Conservation (phyloP, 2,888 invertebrate species). For the Cheilosia impressa region DNA sequence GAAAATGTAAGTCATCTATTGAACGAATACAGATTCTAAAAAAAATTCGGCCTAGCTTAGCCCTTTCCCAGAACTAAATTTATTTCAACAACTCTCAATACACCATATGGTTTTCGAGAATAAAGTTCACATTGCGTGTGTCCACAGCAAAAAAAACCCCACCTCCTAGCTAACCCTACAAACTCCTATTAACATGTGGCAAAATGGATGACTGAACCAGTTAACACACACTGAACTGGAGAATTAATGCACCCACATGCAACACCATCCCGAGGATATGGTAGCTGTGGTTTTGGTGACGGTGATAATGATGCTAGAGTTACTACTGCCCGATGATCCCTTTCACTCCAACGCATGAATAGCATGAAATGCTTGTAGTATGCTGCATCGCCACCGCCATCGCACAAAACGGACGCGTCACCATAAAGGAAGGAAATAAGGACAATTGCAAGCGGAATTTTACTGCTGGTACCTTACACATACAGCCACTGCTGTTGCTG, state of each 20-base stretch:
- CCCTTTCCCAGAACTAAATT: too few species aligned
- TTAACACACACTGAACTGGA: conserved; percentile 54
- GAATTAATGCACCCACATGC: conserved; percentile 51
- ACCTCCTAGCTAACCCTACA: conserved; percentile 31
- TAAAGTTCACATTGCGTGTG: background rate
- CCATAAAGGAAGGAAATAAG: conserved; percentile 62
- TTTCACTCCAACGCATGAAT: conserved; percentile 58
- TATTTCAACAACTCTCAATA: too few species aligned
- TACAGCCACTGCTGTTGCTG: conserved; percentile 29
- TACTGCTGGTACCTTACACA: conserved; percentile 27
- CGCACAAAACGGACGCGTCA: background rate
- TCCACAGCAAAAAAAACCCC: conserved; percentile 13
- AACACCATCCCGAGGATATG: conserved; percentile 1
- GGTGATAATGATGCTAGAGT: conserved; percentile 55
- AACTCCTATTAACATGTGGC: conserved; percentile 51
- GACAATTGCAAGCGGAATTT: conserved; percentile 69
- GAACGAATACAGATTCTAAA: too few species aligned
- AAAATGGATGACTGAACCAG: conserved; percentile 55
- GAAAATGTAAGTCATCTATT: too few species aligned
- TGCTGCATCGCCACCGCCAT: background rate
- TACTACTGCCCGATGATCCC: conserved; percentile 55
- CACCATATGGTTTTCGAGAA: too few species aligned
- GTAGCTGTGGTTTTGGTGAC: conserved; percentile 35
- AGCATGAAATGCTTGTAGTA: background rate
- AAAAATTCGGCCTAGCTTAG: too few species aligned